Conservation (phyloP, 2,113 vertebrate species). For the Neomonachus schauinslandi region DNA sequence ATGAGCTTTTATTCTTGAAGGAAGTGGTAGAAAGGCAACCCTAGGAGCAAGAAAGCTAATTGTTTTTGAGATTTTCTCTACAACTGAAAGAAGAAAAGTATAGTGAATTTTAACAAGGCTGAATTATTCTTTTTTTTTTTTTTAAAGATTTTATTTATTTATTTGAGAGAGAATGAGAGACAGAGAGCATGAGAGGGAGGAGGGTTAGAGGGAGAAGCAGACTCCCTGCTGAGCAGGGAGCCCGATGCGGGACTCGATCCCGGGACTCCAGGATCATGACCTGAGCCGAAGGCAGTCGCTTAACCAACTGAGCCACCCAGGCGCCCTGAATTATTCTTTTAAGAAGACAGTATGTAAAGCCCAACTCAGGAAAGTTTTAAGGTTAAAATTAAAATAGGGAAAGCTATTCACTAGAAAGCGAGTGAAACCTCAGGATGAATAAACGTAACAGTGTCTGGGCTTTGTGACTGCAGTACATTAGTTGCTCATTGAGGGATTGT, state of each 20-base stretch:
- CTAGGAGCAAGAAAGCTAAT: not conserved
- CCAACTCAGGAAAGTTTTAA: slow-evolving; percentile 29
- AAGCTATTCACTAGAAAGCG: not conserved
- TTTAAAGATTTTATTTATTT: too few species aligned
- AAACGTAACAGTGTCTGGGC: not conserved
- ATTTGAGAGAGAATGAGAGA: too few species aligned
- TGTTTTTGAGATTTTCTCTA: slow-evolving; percentile 14
- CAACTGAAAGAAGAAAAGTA: slow-evolving; percentile 14
- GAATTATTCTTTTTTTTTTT: slow-evolving; percentile 13
- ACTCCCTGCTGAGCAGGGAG: too few species aligned
- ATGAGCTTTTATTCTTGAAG: slow-evolving; percentile 23
- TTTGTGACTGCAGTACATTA: slow-evolving; percentile 6
- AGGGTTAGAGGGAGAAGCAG: too few species aligned
- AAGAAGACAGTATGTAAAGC: not conserved
- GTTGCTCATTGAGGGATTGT: not conserved
- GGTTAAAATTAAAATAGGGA: slow-evolving; percentile 27
- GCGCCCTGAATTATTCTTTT: slow-evolving; percentile 8
- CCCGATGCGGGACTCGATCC: too few species aligned
- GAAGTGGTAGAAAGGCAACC: not conserved
- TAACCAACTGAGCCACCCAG: too few species aligned
- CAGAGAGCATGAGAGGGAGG: too few species aligned
- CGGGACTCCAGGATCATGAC: too few species aligned
- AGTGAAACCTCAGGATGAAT: slow-evolving; percentile 20
- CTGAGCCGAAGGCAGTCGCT: too few species aligned
- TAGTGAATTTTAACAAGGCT: slow-evolving; percentile 41